Evolutionary conservation across 2,113 vertebrate species (phyloP).

Genomic region (Ophthalmolycus amberensis): DNA sequence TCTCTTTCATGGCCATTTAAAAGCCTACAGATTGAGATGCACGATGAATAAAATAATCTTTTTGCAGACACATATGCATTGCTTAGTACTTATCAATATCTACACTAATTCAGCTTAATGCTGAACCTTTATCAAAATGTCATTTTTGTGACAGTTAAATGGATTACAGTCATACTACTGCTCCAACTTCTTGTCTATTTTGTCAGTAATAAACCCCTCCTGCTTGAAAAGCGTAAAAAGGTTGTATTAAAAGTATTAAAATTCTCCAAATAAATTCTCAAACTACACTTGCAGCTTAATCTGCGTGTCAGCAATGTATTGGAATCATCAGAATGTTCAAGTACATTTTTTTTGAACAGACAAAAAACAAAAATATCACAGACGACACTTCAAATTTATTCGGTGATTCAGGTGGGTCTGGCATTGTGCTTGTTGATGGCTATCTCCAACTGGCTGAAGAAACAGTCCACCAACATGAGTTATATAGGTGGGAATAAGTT

Average conservation of each 20-base stretch:
- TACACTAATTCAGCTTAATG: constrained; percentile 18
- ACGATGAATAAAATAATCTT: neutral
- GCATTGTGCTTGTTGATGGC: neutral
- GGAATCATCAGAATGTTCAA: neutral
- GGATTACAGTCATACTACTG: constrained; percentile 4
- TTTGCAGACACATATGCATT: neutral
- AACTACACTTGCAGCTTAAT: neutral
- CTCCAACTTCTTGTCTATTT: neutral
- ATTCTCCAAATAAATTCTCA: neutral
- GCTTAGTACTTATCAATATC: neutral
- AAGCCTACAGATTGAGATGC: neutral
- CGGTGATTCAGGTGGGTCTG: neutral
- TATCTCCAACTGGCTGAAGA: neutral
- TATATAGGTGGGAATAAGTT: neutral
- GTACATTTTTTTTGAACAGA: neutral
- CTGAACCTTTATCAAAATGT: constrained; percentile 9
- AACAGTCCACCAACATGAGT: neutral
- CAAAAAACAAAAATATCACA: neutral
- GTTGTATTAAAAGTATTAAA: neutral
- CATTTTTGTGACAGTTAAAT: constrained; percentile 5
- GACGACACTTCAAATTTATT: neutral
- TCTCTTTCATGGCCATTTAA: constrained; percentile 6
- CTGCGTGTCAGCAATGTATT: neutral
- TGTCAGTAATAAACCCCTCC: neutral
- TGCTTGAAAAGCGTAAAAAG: neutral